Percentiles rank a stretch among this genome's conserved stretches.
These are phyloP conservation scores for Conger conger DNA, from an alignment of 2,113 vertebrate species.

Conservation along the genomic window DNA sequence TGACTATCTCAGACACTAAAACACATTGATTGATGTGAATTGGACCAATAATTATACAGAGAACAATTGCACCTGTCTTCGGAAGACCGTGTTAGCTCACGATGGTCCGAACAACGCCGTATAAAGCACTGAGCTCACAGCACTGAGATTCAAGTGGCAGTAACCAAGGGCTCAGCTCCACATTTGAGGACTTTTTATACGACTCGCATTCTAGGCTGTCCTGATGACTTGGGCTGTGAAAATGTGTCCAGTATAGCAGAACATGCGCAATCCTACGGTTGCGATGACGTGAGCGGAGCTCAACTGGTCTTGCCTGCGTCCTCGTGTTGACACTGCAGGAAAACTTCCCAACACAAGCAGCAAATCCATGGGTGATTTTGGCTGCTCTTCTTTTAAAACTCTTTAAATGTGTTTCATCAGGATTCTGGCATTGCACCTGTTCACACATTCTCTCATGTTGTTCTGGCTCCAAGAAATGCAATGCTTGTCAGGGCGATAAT, in stretches of 20 bases:
- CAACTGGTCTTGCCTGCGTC: too few species aligned
- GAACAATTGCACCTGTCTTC: too few species aligned
- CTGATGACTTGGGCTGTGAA: neutral
- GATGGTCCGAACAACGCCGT: too few species aligned
- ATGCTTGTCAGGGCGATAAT: neutral
- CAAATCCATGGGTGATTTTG: neutral
- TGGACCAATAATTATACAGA: too few species aligned
- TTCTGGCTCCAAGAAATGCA: neutral
- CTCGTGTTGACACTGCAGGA: too few species aligned
- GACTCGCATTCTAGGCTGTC: neutral
- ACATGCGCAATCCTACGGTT: neutral
- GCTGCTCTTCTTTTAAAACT: neutral
- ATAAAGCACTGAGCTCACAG: too few species aligned
- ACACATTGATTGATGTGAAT: too few species aligned
- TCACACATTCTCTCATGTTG: neutral
- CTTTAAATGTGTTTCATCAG: neutral
- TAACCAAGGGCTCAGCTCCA: neutral
- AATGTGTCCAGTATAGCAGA: neutral
- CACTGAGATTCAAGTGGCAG: neutral
- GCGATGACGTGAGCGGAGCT: neutral
- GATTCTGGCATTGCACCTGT: neutral
- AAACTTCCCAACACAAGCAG: too few species aligned
- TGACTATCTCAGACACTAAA: too few species aligned
- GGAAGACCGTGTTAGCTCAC: too few species aligned
- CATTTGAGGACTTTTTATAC: neutral